phyloP scores from a whole-genome alignment of 2,797 vertebrate genomes.

The Peromyscus attwateri region DNA sequence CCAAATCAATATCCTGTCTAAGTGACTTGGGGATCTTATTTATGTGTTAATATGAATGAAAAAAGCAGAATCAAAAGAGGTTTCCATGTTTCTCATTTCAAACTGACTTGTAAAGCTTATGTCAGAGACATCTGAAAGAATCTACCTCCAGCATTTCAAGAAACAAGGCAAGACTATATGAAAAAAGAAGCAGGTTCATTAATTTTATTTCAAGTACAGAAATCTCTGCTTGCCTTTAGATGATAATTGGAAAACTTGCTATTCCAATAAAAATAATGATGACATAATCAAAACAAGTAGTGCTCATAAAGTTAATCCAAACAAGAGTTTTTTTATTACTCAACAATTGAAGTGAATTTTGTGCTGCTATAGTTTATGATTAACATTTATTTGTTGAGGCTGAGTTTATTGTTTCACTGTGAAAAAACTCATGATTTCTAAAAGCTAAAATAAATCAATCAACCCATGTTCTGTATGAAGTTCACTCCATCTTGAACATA shows the following conservation, averaged over 20 bases:
- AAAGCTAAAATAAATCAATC: not conserved
- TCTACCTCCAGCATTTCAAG: not conserved
- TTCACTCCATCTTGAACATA: not conserved
- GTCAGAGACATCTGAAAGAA: conserved; percentile 12
- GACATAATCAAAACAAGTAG: conserved; percentile 42
- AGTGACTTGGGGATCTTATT: not conserved
- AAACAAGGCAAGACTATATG: not conserved
- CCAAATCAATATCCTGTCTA: not conserved
- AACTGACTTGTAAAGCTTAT: not conserved
- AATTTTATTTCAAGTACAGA: conserved; percentile 64
- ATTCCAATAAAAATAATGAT: conserved; percentile 53
- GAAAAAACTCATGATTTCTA: conserved; percentile 34
- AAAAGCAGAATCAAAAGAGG: not conserved
- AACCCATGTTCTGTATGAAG: not conserved
- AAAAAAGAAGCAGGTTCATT: not conserved
- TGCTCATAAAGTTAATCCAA: conserved; percentile 47
- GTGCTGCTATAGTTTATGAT: conserved; percentile 31
- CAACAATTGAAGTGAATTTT: conserved; percentile 23
- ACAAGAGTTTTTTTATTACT: conserved; percentile 20
- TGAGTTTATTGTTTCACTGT: not conserved
- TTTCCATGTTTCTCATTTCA: not conserved
- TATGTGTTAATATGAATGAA: conserved; percentile 9
- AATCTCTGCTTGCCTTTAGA: conserved; percentile 53
- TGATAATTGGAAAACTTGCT: conserved; percentile 13
- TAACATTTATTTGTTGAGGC: conserved; percentile 49